A percentile compares a stretch with the other conserved stretches of the same genome.
phyloP scores from a whole-genome alignment of 1,140 invertebrate species.

The Magallana angulata region DNA sequence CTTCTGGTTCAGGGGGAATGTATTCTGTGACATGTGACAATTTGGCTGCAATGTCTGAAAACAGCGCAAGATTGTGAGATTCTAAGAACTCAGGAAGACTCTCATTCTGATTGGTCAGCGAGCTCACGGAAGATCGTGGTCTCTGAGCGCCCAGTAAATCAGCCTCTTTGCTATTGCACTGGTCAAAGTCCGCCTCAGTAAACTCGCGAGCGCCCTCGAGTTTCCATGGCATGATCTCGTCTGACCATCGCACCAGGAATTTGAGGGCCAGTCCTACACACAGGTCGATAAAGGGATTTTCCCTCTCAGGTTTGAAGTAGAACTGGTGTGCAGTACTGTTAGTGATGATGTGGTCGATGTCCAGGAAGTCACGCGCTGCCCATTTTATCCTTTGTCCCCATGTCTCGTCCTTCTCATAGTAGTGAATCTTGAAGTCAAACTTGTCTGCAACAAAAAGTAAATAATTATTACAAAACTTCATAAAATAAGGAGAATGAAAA shows the following conservation, averaged over 20 bases:
- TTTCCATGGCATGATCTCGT: slow-evolving; percentile 64
- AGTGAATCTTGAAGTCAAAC: slow-evolving; percentile 67
- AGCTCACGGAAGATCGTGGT: slow-evolving; percentile 10
- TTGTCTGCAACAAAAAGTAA: slow-evolving; percentile 59
- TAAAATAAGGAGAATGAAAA: no score
- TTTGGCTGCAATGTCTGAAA: slow-evolving; percentile 60
- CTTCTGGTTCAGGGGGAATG: slow-evolving; percentile 38
- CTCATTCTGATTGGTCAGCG: slow-evolving; percentile 49
- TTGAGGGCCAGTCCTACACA: slow-evolving; percentile 64
- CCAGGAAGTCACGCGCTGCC: slow-evolving; percentile 63
- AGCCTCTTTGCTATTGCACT: slow-evolving; percentile 29
- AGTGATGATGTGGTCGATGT: slow-evolving; percentile 62
- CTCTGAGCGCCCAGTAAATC: neutral
- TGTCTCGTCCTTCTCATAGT: slow-evolving; percentile 60
- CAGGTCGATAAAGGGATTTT: slow-evolving; percentile 58
- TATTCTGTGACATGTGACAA: slow-evolving; percentile 47
- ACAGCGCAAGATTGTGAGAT: slow-evolving; percentile 60
- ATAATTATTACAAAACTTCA: no score
- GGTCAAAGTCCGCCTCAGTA: slow-evolving; percentile 54
- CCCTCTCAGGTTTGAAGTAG: slow-evolving; percentile 55
- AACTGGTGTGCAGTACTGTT: slow-evolving; percentile 67
- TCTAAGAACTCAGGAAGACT: slow-evolving; percentile 59
- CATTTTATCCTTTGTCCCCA: slow-evolving; percentile 66
- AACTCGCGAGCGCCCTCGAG: slow-evolving; percentile 44
- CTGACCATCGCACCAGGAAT: slow-evolving; percentile 59